phyloP scores from a whole-genome alignment of 2,888 invertebrate genomes.

The Girardia tigrina region DNA sequence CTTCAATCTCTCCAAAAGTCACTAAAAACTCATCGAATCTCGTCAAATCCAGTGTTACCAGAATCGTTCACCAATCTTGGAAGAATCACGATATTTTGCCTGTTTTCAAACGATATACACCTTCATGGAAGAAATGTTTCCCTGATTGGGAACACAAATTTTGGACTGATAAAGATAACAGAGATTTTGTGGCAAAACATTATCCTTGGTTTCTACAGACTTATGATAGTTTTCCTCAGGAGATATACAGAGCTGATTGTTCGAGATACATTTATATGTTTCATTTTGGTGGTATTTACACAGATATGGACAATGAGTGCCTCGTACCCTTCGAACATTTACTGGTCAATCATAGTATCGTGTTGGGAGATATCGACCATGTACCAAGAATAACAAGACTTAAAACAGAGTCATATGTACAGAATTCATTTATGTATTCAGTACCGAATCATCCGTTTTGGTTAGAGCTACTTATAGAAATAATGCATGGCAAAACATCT shows the following conservation, averaged over 20 bases:
- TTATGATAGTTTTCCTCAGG: not conserved
- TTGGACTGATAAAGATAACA: conserved; percentile 26
- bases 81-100: not conserved
- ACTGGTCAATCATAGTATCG: conserved; percentile 20
- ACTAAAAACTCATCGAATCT: too few relatives aligned
- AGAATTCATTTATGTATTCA: conserved; percentile 32
- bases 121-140: conserved; percentile 21
- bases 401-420: not conserved
- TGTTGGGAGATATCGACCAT: conserved; percentile 17
- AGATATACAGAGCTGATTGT: conserved; percentile 26
- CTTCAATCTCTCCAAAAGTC: too few relatives aligned
- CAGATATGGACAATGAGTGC: conserved; percentile 30
- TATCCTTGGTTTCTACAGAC: conserved; percentile 12
- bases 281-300: conserved; percentile 27
- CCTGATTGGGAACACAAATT: conserved; percentile 26
- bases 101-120: not conserved
- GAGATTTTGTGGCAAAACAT: not conserved
- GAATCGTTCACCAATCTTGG: conserved; percentile 30
- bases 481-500: not conserved
- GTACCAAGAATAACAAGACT: not conserved
- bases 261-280: conserved; percentile 24
- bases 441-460: conserved; percentile 26
- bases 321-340: conserved; percentile 29
- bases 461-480: conserved; percentile 11
- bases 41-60: not conserved